phyloP scores from a whole-genome alignment of 2,113 vertebrate species.

The Aythya baeri region DNA sequence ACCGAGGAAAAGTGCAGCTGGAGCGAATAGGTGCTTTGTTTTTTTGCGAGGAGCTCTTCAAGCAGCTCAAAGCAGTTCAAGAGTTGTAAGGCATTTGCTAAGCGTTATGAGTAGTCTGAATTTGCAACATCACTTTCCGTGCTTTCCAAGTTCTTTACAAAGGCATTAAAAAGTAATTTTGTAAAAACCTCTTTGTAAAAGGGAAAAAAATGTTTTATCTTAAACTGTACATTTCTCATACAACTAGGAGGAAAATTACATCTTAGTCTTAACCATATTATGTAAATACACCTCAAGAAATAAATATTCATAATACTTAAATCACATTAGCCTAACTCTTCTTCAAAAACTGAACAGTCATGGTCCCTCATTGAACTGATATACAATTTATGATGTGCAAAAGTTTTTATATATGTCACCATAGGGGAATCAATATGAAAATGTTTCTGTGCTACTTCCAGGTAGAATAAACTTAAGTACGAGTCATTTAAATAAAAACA shows the following conservation, averaged over 20 bases:
- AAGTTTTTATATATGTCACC: not conserved
- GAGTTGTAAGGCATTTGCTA: not conserved
- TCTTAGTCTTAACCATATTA: not conserved
- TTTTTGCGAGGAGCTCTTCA: not conserved
- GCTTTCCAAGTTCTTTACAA: not conserved
- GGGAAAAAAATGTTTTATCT: not conserved
- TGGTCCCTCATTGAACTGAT: not conserved
- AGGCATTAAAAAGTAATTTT: not conserved
- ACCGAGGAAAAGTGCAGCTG: accelerated
- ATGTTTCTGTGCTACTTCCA: not conserved
- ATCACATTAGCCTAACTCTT: not conserved
- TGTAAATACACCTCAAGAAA: not conserved
- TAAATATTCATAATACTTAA: not conserved
- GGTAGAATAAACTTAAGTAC: not conserved
- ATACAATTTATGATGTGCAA: accelerated
- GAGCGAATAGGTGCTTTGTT: accelerated
- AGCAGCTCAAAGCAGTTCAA: not conserved
- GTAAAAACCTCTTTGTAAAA: not conserved
- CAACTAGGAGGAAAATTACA: not conserved
- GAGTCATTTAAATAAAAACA: not conserved
- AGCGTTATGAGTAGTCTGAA: accelerated
- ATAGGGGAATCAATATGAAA: not conserved
- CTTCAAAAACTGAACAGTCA: not conserved
- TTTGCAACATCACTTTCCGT: not conserved
- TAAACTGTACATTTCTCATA: not conserved